Conservation (phyloP, 2,113 vertebrate genomes). For the Xenopus borealis region DNA sequence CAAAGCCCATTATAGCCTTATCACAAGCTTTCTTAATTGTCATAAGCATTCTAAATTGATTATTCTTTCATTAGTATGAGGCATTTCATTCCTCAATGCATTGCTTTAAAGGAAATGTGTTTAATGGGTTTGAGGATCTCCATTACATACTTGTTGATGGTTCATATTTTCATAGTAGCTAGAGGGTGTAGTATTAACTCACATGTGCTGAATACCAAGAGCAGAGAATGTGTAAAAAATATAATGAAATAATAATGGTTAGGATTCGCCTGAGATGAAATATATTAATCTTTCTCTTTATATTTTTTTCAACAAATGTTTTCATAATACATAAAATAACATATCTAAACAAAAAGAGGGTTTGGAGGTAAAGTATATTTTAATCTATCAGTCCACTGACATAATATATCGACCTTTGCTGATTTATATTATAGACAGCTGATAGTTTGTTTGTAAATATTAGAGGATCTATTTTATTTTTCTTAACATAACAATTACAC, state of each 20-base stretch:
- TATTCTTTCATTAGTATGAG: constrained; percentile 80
- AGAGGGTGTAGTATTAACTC: constrained; percentile 78
- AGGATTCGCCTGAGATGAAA: constrained; percentile 2
- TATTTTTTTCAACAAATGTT: too few relatives aligned
- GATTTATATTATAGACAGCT: too few relatives aligned
- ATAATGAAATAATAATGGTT: constrained; percentile 36
- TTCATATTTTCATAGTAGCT: constrained; percentile 75
- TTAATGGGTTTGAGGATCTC: constrained; percentile 75
- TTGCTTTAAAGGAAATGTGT: constrained; percentile 74
- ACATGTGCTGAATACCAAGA: constrained; percentile 65
- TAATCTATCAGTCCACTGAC: too few relatives aligned
- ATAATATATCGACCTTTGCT: too few relatives aligned
- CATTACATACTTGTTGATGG: constrained; percentile 70
- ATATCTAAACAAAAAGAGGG: too few relatives aligned
- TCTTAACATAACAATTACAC: too few relatives aligned
- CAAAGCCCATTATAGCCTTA: constrained; percentile 76
- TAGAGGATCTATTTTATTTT: too few relatives aligned
- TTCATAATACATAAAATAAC: too few relatives aligned
- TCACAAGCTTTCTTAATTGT: constrained; percentile 84
- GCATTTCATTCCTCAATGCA: constrained; percentile 87
- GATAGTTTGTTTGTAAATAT: too few relatives aligned
- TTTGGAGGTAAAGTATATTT: too few relatives aligned
- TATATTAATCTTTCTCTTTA: constrained; percentile 9
- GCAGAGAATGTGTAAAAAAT: constrained; percentile 68
- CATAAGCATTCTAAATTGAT: constrained; percentile 95